Conservation (phyloP, 37 sponge, comb jelly and placozoan species). For the Beroe ovata region DNA sequence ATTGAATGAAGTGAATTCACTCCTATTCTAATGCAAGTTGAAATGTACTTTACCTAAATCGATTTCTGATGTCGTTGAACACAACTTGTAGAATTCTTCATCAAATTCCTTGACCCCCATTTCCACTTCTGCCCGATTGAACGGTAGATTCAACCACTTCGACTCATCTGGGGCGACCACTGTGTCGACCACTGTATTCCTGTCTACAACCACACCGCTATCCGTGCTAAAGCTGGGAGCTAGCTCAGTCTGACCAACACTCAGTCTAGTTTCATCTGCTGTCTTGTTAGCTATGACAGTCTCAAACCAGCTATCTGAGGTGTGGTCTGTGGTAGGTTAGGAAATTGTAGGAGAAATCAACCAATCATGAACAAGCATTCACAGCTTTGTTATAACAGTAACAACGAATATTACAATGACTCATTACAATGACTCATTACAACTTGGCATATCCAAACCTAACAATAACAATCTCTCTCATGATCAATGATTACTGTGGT, state of each 20-base stretch:
- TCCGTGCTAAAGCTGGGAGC: not conserved
- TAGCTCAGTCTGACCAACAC: not conserved
- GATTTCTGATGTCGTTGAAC: no score
- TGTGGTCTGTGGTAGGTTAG: not conserved
- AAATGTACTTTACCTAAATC: no score
- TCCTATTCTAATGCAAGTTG: no score
- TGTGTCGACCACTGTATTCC: not conserved
- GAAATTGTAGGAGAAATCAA: no score
- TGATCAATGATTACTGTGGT: no score
- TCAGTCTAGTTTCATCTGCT: not conserved
- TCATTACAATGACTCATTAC: no score
- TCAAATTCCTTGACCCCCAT: not conserved
- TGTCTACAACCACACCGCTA: not conserved
- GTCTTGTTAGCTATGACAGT: not conserved
- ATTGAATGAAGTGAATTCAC: no score
- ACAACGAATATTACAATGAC: no score
- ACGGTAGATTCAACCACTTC: not conserved
- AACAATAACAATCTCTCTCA: no score
- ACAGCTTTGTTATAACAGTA: no score
- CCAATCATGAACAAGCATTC: no score
- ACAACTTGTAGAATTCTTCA: not conserved
- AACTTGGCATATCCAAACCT: no score
- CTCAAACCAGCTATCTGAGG: conserved; percentile 27
- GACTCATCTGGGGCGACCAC: not conserved
- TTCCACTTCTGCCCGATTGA: not conserved